Base-by-base conservation (phyloP, 2,797 vertebrate species). In the Poeciliopsis turneri region DNA sequence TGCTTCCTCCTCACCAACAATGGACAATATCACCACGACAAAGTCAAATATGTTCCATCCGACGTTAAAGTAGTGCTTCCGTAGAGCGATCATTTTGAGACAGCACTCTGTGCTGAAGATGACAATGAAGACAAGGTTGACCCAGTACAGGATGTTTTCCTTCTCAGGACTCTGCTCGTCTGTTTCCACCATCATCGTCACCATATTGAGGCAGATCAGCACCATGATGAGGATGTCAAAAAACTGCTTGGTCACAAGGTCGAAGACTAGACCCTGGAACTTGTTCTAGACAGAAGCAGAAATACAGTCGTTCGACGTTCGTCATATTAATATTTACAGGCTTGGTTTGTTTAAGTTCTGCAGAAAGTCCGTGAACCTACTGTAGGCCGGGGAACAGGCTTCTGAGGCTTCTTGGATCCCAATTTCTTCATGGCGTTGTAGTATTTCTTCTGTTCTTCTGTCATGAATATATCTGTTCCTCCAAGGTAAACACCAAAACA, bases 1-100 rank as follows among this genome's bases (percentile, higher is more conserved):
- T 16, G 9, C 15, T n/a, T 66, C 18, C 0, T 1, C 84, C 94
- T 89, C 85, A 98, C 98, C 98, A 64, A 93, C 75, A 1, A 99
- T 95, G 82, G 98, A 99, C 64, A 99, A 89, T 87, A 99, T 97
- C 88, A 99, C 97, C 2, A 99, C 97, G 78, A 99, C 96, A 0
- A 99, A 99, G 92, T 99, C 98, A 2, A 99, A 99, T 90, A 99
- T 96, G 84, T 99, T 99, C 98, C 98, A 99, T 73, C 98, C 97
- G 0, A 97, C 66, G 0, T 97, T 95, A 84, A 99, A 99, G 89
- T 94, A 99, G 89, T 99, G 96, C 0, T 97, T 93, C 2, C 97
- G 95, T 33, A 99, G 92, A 0, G 97, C 98, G 0, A 97, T 84
- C 93, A 99, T 91, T 92, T 99, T 99, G 82, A 99, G 95, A 43